phyloP scores from a whole-genome alignment of 1,140 invertebrate genomes.

The Globodera rostochiensis region DNA sequence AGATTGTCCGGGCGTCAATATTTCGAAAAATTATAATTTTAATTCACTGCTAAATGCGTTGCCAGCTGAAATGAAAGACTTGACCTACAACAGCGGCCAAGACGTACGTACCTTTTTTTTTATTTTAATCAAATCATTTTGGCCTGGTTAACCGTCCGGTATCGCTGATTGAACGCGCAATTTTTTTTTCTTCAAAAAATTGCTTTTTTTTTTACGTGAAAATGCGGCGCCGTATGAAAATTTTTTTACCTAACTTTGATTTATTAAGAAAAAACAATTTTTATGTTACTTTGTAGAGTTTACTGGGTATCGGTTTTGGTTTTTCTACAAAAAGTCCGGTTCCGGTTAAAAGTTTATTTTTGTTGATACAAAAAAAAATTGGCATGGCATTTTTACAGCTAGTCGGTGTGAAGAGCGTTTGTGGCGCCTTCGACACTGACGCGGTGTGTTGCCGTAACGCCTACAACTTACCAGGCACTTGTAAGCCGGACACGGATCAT shows the following conservation, averaged over 20 bases:
- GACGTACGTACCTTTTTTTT: no score
- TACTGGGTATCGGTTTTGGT: no score
- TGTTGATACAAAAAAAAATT: no score
- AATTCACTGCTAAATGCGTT: background rate
- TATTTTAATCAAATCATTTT: no score
- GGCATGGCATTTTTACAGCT: no score
- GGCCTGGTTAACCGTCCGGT: background rate
- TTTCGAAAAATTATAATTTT: background rate
- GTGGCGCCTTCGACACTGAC: background rate
- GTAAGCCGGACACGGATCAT: no score
- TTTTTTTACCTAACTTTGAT: background rate
- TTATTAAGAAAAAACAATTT: background rate
- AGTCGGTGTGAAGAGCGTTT: constrained; percentile 4
- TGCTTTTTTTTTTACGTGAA: no score
- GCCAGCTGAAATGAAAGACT: background rate
- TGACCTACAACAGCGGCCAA: no score
- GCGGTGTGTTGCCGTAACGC: background rate
- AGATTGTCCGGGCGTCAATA: background rate
- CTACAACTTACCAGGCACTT: background rate
- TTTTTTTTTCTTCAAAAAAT: no score
- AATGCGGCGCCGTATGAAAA: background rate
- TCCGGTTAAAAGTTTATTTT: no score
- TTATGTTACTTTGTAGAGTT: no score
- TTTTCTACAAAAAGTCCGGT: no score
- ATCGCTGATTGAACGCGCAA: background rate